A percentile compares a stretch with the other conserved stretches of the same genome.
Conservation (phyloP, 1,140 invertebrate genomes). For the Apis cerana region DNA sequence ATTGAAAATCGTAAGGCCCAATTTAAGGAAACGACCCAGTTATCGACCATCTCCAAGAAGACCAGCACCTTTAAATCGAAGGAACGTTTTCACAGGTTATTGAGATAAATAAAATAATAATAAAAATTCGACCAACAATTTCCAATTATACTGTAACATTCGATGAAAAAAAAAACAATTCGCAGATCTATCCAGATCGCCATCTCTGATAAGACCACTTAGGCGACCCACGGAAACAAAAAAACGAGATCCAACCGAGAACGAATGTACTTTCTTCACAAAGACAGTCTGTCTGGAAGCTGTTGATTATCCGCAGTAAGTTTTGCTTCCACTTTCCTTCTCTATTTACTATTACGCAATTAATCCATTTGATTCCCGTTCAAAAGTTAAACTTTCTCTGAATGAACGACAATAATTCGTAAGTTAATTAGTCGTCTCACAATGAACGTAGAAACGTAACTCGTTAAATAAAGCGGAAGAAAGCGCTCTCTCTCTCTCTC, state of each 20-base stretch:
- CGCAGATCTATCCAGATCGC: constrained; percentile 53
- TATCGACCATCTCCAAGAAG: constrained; percentile 62
- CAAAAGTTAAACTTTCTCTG: constrained; percentile 15
- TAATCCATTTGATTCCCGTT: background rate
- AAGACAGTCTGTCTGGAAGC: constrained; percentile 88
- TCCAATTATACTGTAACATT: background rate
- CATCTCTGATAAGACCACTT: constrained; percentile 55
- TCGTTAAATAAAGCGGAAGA: constrained; percentile 15
- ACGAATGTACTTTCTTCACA: constrained; percentile 87
- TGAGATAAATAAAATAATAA: no score
- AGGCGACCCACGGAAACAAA: constrained; percentile 61
- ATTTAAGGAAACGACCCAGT: constrained; percentile 63
- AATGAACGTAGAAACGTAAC: constrained; percentile 13
- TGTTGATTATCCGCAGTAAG: constrained; percentile 90
- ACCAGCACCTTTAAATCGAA: constrained; percentile 65
- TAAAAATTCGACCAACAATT: no score
- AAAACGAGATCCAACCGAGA: constrained; percentile 67
- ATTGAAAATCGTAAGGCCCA: constrained; percentile 67
- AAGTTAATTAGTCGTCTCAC: constrained; percentile 1
- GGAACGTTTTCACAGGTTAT: constrained; percentile 75
- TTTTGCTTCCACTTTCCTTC: background rate
- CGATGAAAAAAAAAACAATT: background rate
- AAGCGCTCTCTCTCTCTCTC: background rate
- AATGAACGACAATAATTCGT: no score
- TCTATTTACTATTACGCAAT: constrained; percentile 10